Evolutionary conservation across 2,888 invertebrate genomes (phyloP).

Genomic region (Cylloceria caligata): DNA sequence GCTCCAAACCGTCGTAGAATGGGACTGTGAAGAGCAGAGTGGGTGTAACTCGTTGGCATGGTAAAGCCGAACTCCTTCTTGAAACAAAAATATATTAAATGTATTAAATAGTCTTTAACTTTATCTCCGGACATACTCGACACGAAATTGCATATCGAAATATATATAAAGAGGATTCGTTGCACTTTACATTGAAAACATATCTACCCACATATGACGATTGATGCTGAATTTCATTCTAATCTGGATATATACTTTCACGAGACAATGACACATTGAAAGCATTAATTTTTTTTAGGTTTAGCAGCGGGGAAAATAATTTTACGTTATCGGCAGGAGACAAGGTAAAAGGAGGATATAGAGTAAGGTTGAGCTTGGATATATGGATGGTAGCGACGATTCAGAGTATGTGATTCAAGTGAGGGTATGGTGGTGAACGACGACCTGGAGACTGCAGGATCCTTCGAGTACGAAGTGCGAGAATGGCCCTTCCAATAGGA

Average conservation of each 20-base stretch:
- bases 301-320: conserved; percentile 70
- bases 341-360: conserved; percentile 47
- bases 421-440: conserved; percentile 55
- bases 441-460: conserved; percentile 62
- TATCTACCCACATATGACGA: not conserved
- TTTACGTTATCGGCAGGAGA: conserved; percentile 72
- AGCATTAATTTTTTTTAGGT: conserved; percentile 13
- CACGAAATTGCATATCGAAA: not conserved
- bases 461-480: conserved; percentile 73
- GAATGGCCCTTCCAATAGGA: conserved; percentile 82
- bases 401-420: conserved; percentile 54
- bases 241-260: not conserved
- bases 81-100: too few relatives aligned
- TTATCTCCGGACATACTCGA: too few relatives aligned
- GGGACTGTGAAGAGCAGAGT: too few relatives aligned
- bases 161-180: not conserved
- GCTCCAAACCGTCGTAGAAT: too few relatives aligned
- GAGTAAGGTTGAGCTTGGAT: conserved; percentile 35
- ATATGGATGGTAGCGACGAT: conserved; percentile 32
- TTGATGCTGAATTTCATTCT: not conserved
- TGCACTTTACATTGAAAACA: not conserved
- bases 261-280: not conserved
- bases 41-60: too few relatives aligned
- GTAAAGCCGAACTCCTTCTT: too few relatives aligned
- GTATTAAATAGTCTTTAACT: too few relatives aligned